phyloP scores from a whole-genome alignment of 2,888 invertebrate species.

The Synanthedon vespiformis region DNA sequence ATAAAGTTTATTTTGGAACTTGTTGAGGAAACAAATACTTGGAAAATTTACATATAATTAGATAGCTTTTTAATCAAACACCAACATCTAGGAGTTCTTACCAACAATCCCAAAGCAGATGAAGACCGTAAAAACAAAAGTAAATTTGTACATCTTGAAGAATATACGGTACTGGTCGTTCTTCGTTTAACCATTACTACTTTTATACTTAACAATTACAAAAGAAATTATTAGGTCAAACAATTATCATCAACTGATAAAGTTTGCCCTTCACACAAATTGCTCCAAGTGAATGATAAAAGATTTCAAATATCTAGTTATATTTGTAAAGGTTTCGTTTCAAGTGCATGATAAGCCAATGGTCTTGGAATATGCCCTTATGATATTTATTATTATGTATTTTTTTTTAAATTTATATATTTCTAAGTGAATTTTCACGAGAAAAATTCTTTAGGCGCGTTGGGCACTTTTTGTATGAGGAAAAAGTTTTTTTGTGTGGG shows the following conservation, averaged over 20 bases:
- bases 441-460: too few relatives aligned
- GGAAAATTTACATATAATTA: too few relatives aligned
- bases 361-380: neutral
- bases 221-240: slow-evolving; percentile 51
- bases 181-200: slow-evolving; percentile 10
- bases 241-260: slow-evolving; percentile 43
- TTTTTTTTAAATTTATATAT: too few relatives aligned
- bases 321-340: slow-evolving; percentile 9
- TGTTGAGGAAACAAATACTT: too few relatives aligned
- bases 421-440: too few relatives aligned
- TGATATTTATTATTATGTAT: neutral
- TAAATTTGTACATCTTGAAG: slow-evolving; percentile 26
- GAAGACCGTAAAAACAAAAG: slow-evolving; percentile 17
- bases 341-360: slow-evolving; percentile 7
- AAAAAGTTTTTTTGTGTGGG: too few relatives aligned
- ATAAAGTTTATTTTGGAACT: too few relatives aligned
- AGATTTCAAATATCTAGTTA: slow-evolving; percentile 9
- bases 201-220: slow-evolving; percentile 46
- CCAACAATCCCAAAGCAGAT: slow-evolving; percentile 18
- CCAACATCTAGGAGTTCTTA: too few relatives aligned
- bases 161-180: slow-evolving; percentile 11
- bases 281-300: slow-evolving; percentile 35
- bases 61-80: too few relatives aligned
- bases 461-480: too few relatives aligned
- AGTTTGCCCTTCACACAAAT: slow-evolving; percentile 46